Evolutionary conservation across 37 sponge, comb jelly and placozoan species (phyloP).

Genomic region (Diacarnus erythraeanus): DNA sequence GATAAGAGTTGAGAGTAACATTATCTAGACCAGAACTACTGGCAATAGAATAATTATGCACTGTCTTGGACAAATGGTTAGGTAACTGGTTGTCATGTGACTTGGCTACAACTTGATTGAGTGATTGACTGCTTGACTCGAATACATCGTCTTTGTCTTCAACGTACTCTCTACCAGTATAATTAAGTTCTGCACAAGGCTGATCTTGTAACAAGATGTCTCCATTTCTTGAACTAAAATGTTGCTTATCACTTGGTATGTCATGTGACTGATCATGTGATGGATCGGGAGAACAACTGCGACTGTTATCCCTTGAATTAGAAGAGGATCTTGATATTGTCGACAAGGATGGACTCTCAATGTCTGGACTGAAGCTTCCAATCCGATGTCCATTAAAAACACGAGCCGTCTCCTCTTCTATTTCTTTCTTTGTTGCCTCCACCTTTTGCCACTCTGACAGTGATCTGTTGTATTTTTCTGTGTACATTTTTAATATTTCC

Average conservation of each 20-base stretch:
- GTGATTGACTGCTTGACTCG: neutral
- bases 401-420: neutral
- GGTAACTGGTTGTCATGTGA: neutral
- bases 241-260: neutral
- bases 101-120: neutral
- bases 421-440: conserved; percentile 20
- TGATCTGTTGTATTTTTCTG: conserved; percentile 1
- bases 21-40: neutral
- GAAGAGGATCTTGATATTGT: neutral
- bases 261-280: neutral
- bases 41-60: neutral
- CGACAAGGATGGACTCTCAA: neutral
- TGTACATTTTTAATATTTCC: neutral
- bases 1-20: no score
- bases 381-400: neutral
- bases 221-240: neutral
- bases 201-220: no score
- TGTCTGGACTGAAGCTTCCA: neutral
- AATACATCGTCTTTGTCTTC: neutral
- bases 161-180: no score
- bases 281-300: neutral
- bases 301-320: neutral
- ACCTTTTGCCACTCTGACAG: conserved; percentile 44
- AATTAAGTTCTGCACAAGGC: no score
- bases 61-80: neutral